These are phyloP conservation scores for Enteromius radiatus DNA, from an alignment of 2,797 vertebrate genomes.

Conservation along the genomic window DNA sequence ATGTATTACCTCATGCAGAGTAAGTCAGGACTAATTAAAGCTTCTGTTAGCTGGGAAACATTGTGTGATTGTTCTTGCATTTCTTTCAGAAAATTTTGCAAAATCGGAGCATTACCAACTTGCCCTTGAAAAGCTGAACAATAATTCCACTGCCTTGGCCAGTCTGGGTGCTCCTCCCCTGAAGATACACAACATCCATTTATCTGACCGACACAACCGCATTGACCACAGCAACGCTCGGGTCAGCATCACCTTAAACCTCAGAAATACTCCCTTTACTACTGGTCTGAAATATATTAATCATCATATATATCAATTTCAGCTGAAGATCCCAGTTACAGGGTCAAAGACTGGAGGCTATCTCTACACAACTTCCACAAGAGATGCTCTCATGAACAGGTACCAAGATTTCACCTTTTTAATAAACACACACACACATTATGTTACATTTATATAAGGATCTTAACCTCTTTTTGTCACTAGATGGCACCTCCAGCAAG, in stretches of 20 bases:
- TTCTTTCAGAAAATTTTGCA: constrained; percentile 74
- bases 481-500: constrained; percentile 77
- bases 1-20: constrained; percentile 86
- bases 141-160: constrained; percentile 76
- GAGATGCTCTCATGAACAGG: constrained; percentile 73
- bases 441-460: not conserved
- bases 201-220: constrained; percentile 78
- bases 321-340: constrained; percentile 89
- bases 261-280: not conserved
- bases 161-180: constrained; percentile 83
- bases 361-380: constrained; percentile 75
- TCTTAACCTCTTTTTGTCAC: constrained; percentile 6
- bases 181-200: constrained; percentile 80
- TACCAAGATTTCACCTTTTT: constrained; percentile 50
- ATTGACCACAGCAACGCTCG: constrained; percentile 75
- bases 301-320: constrained; percentile 44
- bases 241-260: constrained; percentile 67
- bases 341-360: constrained; percentile 79
- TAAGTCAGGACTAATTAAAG: constrained; percentile 68
- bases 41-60: not conserved
- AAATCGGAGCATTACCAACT: constrained; percentile 80
- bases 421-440: not conserved
- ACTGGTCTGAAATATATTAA: not conserved
- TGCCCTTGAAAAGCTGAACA: constrained; percentile 78
- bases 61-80: not conserved